A percentile compares a stretch with the other conserved stretches of the same genome.
Conservation (phyloP, 2,888 invertebrate species). For the Clitarchus hookeri region DNA sequence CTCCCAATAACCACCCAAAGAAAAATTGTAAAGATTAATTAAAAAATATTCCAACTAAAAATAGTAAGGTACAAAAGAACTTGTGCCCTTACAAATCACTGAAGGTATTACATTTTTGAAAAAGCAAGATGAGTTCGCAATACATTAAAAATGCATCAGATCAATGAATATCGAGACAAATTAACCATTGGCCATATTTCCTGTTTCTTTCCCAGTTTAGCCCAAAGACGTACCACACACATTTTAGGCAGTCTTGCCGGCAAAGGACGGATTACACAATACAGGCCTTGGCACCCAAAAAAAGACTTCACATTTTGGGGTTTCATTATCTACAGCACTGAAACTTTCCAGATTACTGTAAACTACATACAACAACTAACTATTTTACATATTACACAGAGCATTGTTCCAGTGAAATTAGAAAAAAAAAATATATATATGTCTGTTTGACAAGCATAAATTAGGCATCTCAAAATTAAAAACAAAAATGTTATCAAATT, state of each 20-base stretch:
- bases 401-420: neutral
- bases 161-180: neutral
- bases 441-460: neutral
- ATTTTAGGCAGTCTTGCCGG: neutral
- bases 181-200: neutral
- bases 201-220: neutral
- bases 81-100: neutral
- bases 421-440: neutral
- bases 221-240: neutral
- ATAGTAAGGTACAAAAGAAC: neutral
- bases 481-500: neutral
- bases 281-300: neutral
- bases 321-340: neutral
- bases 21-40: neutral
- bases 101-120: neutral
- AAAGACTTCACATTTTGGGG: neutral
- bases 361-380: neutral
- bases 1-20: neutral
- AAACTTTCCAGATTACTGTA: neutral
- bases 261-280: neutral
- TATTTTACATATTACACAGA: neutral
- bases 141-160: neutral
- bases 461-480: neutral
- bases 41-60: neutral
- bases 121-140: neutral